phyloP scores from a whole-genome alignment of 2,888 invertebrate species.

The Acronicta aceris region DNA sequence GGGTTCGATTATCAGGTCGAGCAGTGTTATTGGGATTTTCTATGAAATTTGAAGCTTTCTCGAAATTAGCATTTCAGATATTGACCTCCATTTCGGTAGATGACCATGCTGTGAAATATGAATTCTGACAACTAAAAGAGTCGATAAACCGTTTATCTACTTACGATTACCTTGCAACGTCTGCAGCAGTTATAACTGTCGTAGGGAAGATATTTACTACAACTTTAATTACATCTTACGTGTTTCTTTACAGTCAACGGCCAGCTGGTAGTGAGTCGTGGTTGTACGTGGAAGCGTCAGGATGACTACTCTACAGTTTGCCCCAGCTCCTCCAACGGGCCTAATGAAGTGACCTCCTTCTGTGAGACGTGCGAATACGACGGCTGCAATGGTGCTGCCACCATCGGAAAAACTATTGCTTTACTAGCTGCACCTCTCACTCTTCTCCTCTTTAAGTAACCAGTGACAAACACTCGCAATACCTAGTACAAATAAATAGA shows the following conservation, averaged over 20 bases:
- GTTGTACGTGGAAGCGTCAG: slow-evolving; percentile 89
- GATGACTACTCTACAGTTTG: slow-evolving; percentile 88
- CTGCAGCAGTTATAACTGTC: not conserved
- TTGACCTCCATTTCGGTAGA: too few relatives aligned
- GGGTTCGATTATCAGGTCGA: too few relatives aligned
- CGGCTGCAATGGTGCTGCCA: slow-evolving; percentile 90
- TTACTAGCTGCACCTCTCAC: slow-evolving; percentile 79
- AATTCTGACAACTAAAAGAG: too few relatives aligned
- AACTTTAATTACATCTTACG: not conserved
- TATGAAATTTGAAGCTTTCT: too few relatives aligned
- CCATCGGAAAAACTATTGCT: slow-evolving; percentile 81
- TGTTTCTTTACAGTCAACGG: slow-evolving; percentile 84
- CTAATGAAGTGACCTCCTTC: slow-evolving; percentile 88
- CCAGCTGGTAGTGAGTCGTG: slow-evolving; percentile 85
- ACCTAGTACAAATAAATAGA: slow-evolving; percentile 46
- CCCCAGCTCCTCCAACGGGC: slow-evolving; percentile 80
- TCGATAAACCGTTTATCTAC: too few relatives aligned
- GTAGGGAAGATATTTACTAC: too few relatives aligned
- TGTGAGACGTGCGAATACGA: slow-evolving; percentile 92
- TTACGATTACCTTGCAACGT: too few relatives aligned
- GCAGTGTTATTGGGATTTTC: too few relatives aligned
- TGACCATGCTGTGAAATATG: too few relatives aligned
- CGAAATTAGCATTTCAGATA: too few relatives aligned
- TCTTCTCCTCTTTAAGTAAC: slow-evolving; percentile 81
- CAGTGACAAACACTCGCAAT: slow-evolving; percentile 24